Percentiles rank a stretch among this genome's conserved stretches.
These are phyloP conservation scores for Drosophila equinoxialis DNA, from an alignment of 1,140 invertebrate genomes.

Conservation along the genomic window DNA sequence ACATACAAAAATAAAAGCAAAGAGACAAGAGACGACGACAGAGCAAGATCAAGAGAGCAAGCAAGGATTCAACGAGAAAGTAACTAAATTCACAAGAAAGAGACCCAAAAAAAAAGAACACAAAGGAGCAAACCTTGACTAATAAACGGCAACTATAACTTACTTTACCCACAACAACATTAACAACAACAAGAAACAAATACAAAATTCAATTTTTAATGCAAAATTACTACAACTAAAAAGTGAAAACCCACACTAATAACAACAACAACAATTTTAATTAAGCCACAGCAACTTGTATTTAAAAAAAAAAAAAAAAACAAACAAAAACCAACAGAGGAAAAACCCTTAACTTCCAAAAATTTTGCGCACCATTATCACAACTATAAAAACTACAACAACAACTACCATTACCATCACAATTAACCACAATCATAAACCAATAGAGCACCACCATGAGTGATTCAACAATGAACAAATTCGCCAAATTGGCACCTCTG, in stretches of 20 bases:
- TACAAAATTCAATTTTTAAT: constrained; percentile 52
- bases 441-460: constrained; percentile 68
- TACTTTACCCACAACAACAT: constrained; percentile 62
- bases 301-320: constrained; percentile 22
- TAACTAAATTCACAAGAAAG: constrained; percentile 5
- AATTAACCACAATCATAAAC: constrained; percentile 13
- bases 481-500: constrained; percentile 66
- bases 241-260: constrained; percentile 30
- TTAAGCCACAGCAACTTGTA: constrained; percentile 55
- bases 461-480: constrained; percentile 77
- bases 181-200: constrained; percentile 34
- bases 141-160: constrained; percentile 59
- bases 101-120: constrained; percentile 22
- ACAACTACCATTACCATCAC: background rate
- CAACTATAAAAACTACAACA: background rate
- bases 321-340: constrained; percentile 25
- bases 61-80: constrained; percentile 10
- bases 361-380: constrained; percentile 6
- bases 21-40: constrained; percentile 29
- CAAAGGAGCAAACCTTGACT: constrained; percentile 51
- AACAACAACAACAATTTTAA: constrained; percentile 55
- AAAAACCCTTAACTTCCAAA: constrained; percentile 36
- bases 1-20: constrained; percentile 40
- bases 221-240: constrained; percentile 42
- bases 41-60: background rate